A percentile compares a stretch with the other conserved stretches of the same genome.
Conservation (phyloP, 2,888 invertebrate genomes). For the Cloeon dipterum region DNA sequence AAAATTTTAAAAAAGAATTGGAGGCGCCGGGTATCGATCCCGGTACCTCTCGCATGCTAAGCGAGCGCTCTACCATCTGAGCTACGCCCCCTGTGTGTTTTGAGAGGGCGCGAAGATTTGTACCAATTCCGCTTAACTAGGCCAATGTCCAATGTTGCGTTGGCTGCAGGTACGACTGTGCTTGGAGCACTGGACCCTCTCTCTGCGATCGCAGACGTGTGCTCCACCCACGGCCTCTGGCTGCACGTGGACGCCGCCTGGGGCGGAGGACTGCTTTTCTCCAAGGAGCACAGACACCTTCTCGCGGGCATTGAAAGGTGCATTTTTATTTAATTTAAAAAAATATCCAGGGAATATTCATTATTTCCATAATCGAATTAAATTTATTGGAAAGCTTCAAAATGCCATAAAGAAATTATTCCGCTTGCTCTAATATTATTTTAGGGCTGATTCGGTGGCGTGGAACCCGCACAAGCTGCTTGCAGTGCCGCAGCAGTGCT, state of each 20-base stretch:
- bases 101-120: too few species aligned
- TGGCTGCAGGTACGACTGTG: slow-evolving; percentile 25
- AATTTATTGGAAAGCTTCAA: too few species aligned
- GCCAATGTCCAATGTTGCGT: neutral
- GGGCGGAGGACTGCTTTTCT: slow-evolving; percentile 33
- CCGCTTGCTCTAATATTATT: too few species aligned
- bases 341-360: too few species aligned
- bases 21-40: slow-evolving; percentile 11
- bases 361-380: too few species aligned
- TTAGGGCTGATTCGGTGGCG: slow-evolving; percentile 28
- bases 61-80: slow-evolving; percentile 11
- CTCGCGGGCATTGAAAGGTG: slow-evolving; percentile 25
- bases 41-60: slow-evolving; percentile 11
- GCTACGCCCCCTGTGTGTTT: slow-evolving; percentile 8
- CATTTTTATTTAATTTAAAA: neutral
- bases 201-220: slow-evolving; percentile 24
- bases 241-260: slow-evolving; percentile 34
- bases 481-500: slow-evolving; percentile 32
- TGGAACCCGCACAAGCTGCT: slow-evolving; percentile 38
- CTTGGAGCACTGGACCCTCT: slow-evolving; percentile 32
- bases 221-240: slow-evolving; percentile 25
- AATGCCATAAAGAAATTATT: too few species aligned
- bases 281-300: slow-evolving; percentile 22
- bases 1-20: slow-evolving; percentile 4
- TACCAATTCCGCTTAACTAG: neutral